Percentiles rank a stretch among this genome's conserved stretches.
These are phyloP conservation scores for Anableps anableps DNA, from an alignment of 2,797 vertebrate species.

Conservation along the genomic window DNA sequence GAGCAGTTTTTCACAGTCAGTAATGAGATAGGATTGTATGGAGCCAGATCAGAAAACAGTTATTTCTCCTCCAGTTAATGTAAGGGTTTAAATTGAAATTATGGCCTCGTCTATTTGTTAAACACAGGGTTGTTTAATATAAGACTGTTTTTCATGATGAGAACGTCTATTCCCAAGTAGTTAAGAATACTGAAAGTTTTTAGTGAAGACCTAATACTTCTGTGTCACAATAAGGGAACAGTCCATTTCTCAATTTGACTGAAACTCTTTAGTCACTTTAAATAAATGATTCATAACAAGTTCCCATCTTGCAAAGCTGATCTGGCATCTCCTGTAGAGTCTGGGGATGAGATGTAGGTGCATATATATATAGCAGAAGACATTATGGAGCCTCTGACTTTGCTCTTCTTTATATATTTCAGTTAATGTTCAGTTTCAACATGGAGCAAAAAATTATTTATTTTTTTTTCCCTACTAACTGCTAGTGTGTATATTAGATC, in stretches of 20 bases:
- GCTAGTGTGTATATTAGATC: not conserved
- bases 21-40: not conserved
- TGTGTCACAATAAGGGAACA: not conserved
- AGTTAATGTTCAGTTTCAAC: not conserved
- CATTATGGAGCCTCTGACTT: not conserved
- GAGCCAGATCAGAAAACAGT: not conserved
- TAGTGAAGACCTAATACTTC: not conserved
- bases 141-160: not conserved
- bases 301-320: not conserved
- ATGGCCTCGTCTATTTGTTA: not conserved
- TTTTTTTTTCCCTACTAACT: not conserved
- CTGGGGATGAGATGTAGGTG: not conserved
- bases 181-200: not conserved
- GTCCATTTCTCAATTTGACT: slow-evolving; percentile 5
- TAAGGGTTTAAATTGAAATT: not conserved
- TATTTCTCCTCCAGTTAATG: not conserved
- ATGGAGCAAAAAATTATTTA: not conserved
- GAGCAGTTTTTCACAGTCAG: not conserved
- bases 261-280: not conserved
- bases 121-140: not conserved
- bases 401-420: not conserved
- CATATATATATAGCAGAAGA: not conserved
- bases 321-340: not conserved
- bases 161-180: not conserved
- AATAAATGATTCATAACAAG: not conserved